Evolutionary conservation across 2,888 invertebrate species (phyloP), one percentile per base, ranked within the genome.

Genomic region (Xylota segnis): DNA sequence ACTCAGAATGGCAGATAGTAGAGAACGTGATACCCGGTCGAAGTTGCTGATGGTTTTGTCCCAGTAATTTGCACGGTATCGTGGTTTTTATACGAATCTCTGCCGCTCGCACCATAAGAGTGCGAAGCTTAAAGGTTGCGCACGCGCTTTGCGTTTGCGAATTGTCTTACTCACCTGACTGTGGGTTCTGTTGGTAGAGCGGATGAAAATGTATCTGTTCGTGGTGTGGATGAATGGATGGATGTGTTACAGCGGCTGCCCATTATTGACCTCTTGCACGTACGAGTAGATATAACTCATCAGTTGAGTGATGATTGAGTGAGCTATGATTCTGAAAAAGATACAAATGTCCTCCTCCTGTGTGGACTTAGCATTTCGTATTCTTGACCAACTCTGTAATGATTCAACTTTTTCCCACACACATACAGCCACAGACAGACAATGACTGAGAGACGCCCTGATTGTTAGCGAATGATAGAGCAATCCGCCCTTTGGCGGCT

Each of bases 41-140:
- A 82, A 72, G 86, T 61, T 71, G 71, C 68, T 45, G 76, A 68
- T 72, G 81, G 77, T 86, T 82, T 86, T 86, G 82, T 82, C 59
- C 29, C 47, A 63, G 82, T 82, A 66, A 72, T 86, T 82, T 66
- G 76, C 66, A 68, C 47, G 54, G 68, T 68, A 52, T 71, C 43
- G 71, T 63, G 86, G 82, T 86, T 86, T 86, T 82, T 86, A 86
- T 86, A 82, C 70, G 34, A 86, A 86, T 72, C 56, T 43, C 65
- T 45, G 59, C 58, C 56, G 59, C 52, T 14, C 34, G 40, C 45
- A 47, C 47, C 23, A 58, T 18, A 56, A 56, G 66, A 71, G 77
- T 34, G 47, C 59, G 65, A 70, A 75, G 66, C 71, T 40, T 23
- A 86, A 72, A 86, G 71, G 86, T 82, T 82, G 81, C 86, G 81